phyloP scores from a whole-genome alignment of 1,140 invertebrate species.

The Pseudomyrmex pallidus region DNA sequence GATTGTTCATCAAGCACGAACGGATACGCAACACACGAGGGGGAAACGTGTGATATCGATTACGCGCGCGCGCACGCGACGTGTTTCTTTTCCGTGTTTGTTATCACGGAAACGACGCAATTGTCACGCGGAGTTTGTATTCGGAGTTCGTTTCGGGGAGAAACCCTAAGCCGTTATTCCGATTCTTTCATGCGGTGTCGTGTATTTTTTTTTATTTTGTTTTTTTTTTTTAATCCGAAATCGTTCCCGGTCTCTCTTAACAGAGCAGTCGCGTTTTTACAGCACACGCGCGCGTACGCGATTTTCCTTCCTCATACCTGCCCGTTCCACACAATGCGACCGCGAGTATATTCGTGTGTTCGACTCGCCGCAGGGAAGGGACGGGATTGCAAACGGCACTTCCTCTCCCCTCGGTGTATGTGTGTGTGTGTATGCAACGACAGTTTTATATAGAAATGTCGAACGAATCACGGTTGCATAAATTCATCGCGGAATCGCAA shows the following conservation, averaged over 20 bases:
- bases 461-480: slow-evolving; percentile 55
- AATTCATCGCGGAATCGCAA: slow-evolving; percentile 68
- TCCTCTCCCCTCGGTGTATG: no score
- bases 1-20: not conserved
- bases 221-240: not conserved
- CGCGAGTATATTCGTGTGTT: slow-evolving; percentile 6
- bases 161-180: not conserved
- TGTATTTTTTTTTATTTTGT: not conserved
- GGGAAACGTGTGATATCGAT: slow-evolving; percentile 36
- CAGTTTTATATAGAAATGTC: slow-evolving; percentile 57
- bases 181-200: slow-evolving; percentile 25
- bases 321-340: not conserved
- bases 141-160: not conserved
- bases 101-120: not conserved
- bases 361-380: slow-evolving; percentile 34
- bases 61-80: not conserved
- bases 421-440: slow-evolving; percentile 25
- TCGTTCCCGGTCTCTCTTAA: slow-evolving; percentile 5
- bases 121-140: not conserved
- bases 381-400: not conserved
- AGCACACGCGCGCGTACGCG: slow-evolving; percentile 10
- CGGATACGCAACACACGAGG: not conserved
- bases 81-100: not conserved
- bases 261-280: slow-evolving; percentile 36
- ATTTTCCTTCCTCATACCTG: not conserved